Evolutionary conservation across 2,888 invertebrate species (phyloP).

Genomic region (Pseudococcus jackbeardsleyi): DNA sequence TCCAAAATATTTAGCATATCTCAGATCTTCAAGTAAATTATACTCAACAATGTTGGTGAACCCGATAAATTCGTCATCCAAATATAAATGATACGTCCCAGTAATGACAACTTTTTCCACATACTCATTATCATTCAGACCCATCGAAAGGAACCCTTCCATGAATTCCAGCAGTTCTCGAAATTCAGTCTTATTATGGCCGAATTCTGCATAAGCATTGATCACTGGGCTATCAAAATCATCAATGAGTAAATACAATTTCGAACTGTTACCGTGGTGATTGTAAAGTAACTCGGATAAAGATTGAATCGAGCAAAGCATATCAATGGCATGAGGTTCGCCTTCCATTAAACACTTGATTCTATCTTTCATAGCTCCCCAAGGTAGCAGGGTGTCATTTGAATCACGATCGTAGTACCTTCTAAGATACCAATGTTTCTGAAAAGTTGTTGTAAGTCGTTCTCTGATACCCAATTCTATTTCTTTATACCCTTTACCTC

Average conservation of each 20-base stretch:
- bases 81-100: background rate
- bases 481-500: background rate
- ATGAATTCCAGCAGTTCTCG: background rate
- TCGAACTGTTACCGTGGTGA: background rate
- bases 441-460: background rate
- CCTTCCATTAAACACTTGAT: background rate
- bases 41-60: background rate
- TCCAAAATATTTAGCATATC: background rate
- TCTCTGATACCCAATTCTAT: background rate
- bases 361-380: background rate
- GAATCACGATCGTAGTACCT: background rate
- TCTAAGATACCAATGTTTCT: background rate
- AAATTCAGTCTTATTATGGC: background rate
- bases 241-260: background rate
- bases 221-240: background rate
- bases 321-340: background rate
- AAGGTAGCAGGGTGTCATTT: background rate
- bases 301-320: background rate
- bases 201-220: background rate
- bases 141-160: background rate
- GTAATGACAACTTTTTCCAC: background rate
- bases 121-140: background rate
- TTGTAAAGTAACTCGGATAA: background rate
- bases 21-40: background rate
- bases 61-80: background rate